A percentile compares a stretch with the other conserved stretches of the same genome.
These are phyloP conservation scores for Strigamia maritima DNA, from an alignment of 2,888 invertebrate species.

Conservation along the genomic window DNA sequence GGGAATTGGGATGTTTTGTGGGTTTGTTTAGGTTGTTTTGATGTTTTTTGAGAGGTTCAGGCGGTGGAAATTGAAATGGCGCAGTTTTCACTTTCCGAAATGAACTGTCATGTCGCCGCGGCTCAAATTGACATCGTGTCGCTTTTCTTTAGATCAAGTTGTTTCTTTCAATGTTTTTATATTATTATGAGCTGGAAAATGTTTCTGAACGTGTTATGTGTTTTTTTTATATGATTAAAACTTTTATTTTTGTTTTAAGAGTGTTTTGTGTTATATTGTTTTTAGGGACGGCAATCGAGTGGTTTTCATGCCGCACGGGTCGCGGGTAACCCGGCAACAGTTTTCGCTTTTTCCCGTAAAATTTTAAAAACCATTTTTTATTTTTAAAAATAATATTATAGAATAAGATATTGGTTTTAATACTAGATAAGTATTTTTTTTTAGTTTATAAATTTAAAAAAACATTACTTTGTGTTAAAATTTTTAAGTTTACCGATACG, in stretches of 20 bases:
- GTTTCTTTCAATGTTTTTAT: not conserved
- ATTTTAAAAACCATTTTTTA: not conserved
- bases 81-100: conserved; percentile 10
- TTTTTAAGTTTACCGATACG: no score
- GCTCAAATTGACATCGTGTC: conserved; percentile 10
- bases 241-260: not conserved
- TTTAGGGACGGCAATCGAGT: not conserved
- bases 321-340: not conserved
- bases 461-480: no score
- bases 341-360: not conserved
- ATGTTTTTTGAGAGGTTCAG: not conserved
- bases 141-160: not conserved
- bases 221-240: not conserved
- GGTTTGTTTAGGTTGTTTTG: not conserved
- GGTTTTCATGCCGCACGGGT: not conserved
- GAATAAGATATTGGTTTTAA: no score
- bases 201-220: not conserved
- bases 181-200: not conserved
- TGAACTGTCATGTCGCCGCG: conserved; percentile 24
- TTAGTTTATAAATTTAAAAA: no score
- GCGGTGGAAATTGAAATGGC: not conserved
- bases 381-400: no score
- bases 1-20: not conserved
- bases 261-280: not conserved
- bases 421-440: no score